Conservation (phyloP, 92 coral and sea anemone genomes). For the Porites evermanni region DNA sequence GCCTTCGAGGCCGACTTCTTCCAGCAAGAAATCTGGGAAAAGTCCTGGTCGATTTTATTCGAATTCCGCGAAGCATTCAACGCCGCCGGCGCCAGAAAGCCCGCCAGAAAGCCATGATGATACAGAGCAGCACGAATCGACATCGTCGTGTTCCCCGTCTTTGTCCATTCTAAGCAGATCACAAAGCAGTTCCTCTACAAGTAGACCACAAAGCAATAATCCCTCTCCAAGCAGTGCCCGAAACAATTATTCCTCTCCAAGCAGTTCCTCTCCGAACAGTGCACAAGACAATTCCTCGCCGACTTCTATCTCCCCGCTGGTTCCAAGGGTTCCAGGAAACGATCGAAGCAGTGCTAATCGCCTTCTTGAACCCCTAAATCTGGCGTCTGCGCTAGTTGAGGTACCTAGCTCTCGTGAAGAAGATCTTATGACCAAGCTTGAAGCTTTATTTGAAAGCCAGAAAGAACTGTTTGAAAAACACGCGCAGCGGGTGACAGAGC, state of each 20-base stretch:
- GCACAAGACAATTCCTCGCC: too few species aligned
- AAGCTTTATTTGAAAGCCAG: not conserved
- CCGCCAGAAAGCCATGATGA: not conserved
- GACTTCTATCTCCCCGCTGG: conserved; percentile 1
- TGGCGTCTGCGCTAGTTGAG: too few species aligned
- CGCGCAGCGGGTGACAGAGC: not conserved
- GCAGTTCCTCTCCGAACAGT: not conserved
- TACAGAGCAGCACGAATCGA: not conserved
- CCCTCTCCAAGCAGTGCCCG: too few species aligned
- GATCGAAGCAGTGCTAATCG: not conserved
- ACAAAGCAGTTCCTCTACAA: too few species aligned
- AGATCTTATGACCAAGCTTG: not conserved
- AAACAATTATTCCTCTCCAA: not conserved
- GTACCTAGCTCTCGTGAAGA: not conserved
- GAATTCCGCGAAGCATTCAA: not conserved
- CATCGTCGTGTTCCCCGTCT: not conserved
- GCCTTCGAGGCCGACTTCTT: not conserved
- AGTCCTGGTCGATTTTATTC: not conserved
- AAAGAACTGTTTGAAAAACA: conserved; percentile 2
- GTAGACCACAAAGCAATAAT: too few species aligned
- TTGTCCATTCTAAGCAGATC: not conserved
- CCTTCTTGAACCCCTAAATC: too few species aligned
- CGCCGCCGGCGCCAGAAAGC: not conserved
- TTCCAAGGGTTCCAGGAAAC: conserved; percentile 5
- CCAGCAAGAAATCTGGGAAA: not conserved